phyloP scores from a whole-genome alignment of 1,140 invertebrate genomes.

The Drosophila simulans region DNA sequence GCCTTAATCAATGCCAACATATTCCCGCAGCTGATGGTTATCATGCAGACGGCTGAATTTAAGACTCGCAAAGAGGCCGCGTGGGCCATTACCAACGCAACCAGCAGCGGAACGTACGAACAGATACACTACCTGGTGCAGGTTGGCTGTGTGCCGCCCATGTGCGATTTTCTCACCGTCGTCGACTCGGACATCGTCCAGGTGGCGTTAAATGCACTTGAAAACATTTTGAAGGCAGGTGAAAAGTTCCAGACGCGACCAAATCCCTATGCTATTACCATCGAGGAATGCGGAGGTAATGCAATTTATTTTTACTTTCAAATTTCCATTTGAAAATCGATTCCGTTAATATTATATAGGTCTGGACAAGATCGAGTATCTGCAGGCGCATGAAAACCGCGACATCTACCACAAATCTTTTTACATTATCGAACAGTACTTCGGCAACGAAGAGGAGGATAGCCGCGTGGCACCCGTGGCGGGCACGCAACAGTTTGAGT shows the following conservation, averaged over 20 bases:
- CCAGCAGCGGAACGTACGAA: constrained; percentile 96
- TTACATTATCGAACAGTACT: constrained; percentile 98
- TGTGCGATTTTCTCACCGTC: constrained; percentile 97
- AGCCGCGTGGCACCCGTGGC: constrained; percentile 92
- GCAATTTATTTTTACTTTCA: background rate
- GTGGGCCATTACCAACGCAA: constrained; percentile 99
- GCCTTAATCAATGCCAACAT: constrained; percentile 98
- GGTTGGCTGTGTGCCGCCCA: constrained; percentile 94
- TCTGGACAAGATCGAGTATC: constrained; percentile 98
- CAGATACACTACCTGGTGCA: constrained; percentile 91
- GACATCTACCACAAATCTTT: constrained; percentile 98
- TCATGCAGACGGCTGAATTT: constrained; percentile 96
- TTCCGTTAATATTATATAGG: constrained; percentile 86
- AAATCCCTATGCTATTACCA: constrained; percentile 95
- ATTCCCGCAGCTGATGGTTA: constrained; percentile 96
- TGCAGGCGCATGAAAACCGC: constrained; percentile 98
- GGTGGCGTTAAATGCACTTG: constrained; percentile 97
- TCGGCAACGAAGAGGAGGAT: constrained; percentile 96
- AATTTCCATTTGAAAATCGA: background rate
- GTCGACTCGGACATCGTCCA: constrained; percentile 99
- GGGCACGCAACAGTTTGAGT: constrained; percentile 91
- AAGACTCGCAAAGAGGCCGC: constrained; percentile 99
- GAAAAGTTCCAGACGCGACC: constrained; percentile 91
- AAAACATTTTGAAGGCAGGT: constrained; percentile 97
- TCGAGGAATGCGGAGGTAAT: constrained; percentile 98